phyloP scores from a whole-genome alignment of 2,113 vertebrate genomes.

The Limnothrissa miodon region DNA sequence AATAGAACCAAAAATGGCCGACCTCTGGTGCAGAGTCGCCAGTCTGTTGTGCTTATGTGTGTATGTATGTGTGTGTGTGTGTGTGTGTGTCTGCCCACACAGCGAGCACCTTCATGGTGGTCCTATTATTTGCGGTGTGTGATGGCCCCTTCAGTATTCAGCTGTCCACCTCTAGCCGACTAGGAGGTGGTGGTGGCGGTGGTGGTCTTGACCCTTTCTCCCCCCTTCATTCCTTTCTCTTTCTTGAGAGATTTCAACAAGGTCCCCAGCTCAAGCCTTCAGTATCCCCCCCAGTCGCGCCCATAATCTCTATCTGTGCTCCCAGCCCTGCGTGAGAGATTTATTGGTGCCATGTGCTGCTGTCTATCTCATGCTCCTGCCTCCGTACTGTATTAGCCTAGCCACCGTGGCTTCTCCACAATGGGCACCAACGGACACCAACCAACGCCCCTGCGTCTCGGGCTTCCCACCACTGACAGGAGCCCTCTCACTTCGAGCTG shows the following conservation, averaged over 20 bases:
- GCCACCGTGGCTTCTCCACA: neutral
- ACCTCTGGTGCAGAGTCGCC: neutral
- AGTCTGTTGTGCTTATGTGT: neutral
- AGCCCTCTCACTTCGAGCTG: slow-evolving; percentile 2
- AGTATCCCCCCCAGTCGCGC: neutral
- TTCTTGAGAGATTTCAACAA: neutral
- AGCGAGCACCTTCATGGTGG: slow-evolving; percentile 53
- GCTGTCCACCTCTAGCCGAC: neutral
- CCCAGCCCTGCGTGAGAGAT: neutral
- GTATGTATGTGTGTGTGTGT: no score
- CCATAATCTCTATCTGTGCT: neutral
- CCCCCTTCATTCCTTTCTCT: neutral
- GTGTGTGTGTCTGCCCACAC: slow-evolving; percentile 17
- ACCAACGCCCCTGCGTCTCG: neutral
- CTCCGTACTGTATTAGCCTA: neutral
- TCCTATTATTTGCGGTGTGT: slow-evolving; percentile 48
- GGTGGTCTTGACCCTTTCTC: neutral
- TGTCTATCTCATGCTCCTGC: neutral
- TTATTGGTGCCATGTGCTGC: slow-evolving; percentile 31
- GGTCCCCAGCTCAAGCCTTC: neutral
- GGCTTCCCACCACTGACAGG: slow-evolving; percentile 17
- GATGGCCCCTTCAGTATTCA: slow-evolving; percentile 25
- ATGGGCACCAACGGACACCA: neutral
- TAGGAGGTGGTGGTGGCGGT: no score
- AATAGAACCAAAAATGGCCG: slow-evolving; percentile 34